Conservation (phyloP, 2,888 invertebrate species). For the Himalopsyche japonica region DNA sequence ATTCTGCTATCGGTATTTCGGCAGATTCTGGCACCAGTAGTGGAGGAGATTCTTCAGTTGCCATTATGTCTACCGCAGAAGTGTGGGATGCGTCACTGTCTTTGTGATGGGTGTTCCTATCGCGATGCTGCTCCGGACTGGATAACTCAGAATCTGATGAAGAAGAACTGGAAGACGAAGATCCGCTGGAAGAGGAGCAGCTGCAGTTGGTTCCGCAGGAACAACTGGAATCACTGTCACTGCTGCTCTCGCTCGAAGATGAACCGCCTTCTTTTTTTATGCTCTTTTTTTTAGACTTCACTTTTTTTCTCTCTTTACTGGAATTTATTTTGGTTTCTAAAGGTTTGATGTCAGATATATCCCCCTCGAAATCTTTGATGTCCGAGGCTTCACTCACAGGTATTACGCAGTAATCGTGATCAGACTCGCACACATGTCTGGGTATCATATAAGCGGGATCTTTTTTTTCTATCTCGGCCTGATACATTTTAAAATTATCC, state of each 20-base stretch:
- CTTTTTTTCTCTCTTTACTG: conserved; percentile 54
- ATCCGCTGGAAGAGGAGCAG: conserved; percentile 74
- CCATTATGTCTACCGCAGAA: conserved; percentile 58
- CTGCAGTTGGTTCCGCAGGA: conserved; percentile 84
- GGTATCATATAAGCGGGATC: conserved; percentile 56
- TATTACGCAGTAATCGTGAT: conserved; percentile 76
- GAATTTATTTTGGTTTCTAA: conserved; percentile 53
- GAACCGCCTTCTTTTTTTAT: conserved; percentile 54
- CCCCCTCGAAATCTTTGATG: conserved; percentile 43
- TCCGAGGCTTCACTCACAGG: conserved; percentile 46
- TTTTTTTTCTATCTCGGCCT: conserved; percentile 68
- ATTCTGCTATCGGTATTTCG: conserved; percentile 73
- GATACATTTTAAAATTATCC: conserved; percentile 77
- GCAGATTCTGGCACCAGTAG: conserved; percentile 55
- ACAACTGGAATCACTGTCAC: conserved; percentile 77
- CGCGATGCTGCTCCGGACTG: conserved; percentile 53
- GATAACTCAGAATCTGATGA: conserved; percentile 58
- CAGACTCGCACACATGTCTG: conserved; percentile 65
- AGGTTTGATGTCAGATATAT: conserved; percentile 17
- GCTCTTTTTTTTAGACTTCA: conserved; percentile 47
- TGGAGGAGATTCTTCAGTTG: conserved; percentile 53
- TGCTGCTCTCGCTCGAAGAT: conserved; percentile 76
- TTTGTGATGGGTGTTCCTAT: conserved; percentile 54
- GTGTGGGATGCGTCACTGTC: conserved; percentile 54
- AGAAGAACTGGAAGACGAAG: conserved; percentile 66